Evolutionary conservation across 2,113 vertebrate species (phyloP).

Genomic region (Microcebus jonahi): DNA sequence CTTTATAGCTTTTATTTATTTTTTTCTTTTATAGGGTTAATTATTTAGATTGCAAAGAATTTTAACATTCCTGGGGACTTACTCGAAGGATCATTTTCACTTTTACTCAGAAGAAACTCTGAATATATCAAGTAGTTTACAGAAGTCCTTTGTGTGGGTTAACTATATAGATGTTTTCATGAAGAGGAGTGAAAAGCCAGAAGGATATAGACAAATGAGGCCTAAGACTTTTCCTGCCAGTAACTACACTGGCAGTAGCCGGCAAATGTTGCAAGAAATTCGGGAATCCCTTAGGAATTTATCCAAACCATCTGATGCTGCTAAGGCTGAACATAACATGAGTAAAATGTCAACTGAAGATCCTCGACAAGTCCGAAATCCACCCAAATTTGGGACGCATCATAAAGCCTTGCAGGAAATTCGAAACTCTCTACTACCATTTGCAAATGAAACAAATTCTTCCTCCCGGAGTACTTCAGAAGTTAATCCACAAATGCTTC

Average conservation of each 20-base stretch:
- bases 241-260: slow-evolving; percentile 95
- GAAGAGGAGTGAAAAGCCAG: slow-evolving; percentile 98
- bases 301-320: slow-evolving; percentile 92
- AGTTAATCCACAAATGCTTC: slow-evolving; percentile 92
- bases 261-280: slow-evolving; percentile 99
- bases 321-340: slow-evolving; percentile 88
- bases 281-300: slow-evolving; percentile 96
- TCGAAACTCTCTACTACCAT: slow-evolving; percentile 94
- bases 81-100: slow-evolving; percentile 57
- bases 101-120: slow-evolving; percentile 57
- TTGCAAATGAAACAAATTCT: slow-evolving; percentile 90
- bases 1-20: slow-evolving; percentile 22
- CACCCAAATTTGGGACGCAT: slow-evolving; percentile 91
- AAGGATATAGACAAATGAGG: slow-evolving; percentile 98
- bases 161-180: slow-evolving; percentile 94
- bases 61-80: slow-evolving; percentile 43
- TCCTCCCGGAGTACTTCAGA: slow-evolving; percentile 86
- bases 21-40: slow-evolving; percentile 73
- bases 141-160: slow-evolving; percentile 84
- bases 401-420: slow-evolving; percentile 97
- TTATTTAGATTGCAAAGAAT: slow-evolving; percentile 49
- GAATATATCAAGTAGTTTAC: slow-evolving; percentile 64
- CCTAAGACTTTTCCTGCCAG: slow-evolving; percentile 98
- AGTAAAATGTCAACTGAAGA: slow-evolving; percentile 91
- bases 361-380: slow-evolving; percentile 92